phyloP scores from a whole-genome alignment of 2,113 vertebrate genomes.

The Thinocorus orbignyianus region DNA sequence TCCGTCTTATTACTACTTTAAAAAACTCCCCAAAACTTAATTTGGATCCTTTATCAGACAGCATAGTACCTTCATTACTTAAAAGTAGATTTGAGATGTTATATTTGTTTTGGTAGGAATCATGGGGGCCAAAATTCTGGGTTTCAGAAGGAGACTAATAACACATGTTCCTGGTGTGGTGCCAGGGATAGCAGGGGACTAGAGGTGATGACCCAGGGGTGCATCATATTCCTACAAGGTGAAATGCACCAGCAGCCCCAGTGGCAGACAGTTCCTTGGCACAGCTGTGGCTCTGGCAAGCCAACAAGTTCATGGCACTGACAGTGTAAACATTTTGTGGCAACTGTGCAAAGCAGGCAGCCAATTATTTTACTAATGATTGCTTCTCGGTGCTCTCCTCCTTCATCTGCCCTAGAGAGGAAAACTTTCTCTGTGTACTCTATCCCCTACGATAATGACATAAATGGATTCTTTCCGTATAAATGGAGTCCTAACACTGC shows the following conservation, averaged over 20 bases:
- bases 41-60: neutral
- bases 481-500: neutral
- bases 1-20: neutral
- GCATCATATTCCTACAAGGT: neutral
- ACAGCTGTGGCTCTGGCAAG: neutral
- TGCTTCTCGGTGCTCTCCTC: neutral
- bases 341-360: slow-evolving; percentile 41
- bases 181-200: neutral
- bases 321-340: slow-evolving; percentile 21
- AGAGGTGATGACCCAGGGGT: neutral
- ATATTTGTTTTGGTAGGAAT: neutral
- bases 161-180: neutral
- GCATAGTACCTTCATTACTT: neutral
- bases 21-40: neutral
- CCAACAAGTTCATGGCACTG: neutral
- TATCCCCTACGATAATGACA: neutral
- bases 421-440: neutral
- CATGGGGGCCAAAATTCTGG: neutral
- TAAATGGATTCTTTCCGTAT: neutral
- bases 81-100: neutral
- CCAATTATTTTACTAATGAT: slow-evolving; percentile 35
- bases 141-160: neutral
- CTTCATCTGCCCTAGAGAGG: slow-evolving; percentile 25
- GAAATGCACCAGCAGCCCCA: neutral
- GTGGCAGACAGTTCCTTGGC: neutral